A percentile compares a stretch with the other conserved stretches of the same genome.
Evolutionary conservation across 2,113 vertebrate genomes (phyloP).

Genomic region (Propithecus coquereli): DNA sequence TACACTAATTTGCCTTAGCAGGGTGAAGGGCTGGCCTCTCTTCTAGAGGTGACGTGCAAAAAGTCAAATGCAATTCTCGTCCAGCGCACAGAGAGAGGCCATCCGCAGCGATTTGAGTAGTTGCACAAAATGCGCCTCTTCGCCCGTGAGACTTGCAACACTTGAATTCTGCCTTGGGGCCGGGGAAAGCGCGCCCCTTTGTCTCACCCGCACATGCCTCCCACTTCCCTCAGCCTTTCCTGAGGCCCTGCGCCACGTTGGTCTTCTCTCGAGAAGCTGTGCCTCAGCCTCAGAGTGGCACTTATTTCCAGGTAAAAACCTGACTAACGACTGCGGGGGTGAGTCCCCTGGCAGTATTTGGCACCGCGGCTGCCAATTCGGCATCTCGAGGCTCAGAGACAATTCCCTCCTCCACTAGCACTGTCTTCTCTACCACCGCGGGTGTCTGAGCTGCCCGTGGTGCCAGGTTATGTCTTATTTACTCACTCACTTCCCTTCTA

Average conservation of each 20-base stretch:
- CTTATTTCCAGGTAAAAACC: background rate
- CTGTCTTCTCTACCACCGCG: too few relatives aligned
- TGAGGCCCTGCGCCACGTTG: rapidly evolving
- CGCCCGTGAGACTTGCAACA: rapidly evolving
- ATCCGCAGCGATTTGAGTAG: rapidly evolving
- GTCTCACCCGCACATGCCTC: background rate
- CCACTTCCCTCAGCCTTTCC: background rate
- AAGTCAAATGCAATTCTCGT: background rate
- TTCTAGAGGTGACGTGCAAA: background rate
- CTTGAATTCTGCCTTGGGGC: too few relatives aligned
- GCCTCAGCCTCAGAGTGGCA: rapidly evolving
- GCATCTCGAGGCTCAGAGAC: rapidly evolving
- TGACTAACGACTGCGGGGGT: rapidly evolving
- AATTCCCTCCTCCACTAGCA: rapidly evolving
- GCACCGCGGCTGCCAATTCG: rapidly evolving
- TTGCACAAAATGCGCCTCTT: background rate
- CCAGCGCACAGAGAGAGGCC: rapidly evolving
- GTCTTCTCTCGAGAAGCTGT: background rate
- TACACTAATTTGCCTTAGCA: background rate
- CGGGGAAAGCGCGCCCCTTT: too few relatives aligned
- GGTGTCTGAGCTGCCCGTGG: background rate
- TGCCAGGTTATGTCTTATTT: rapidly evolving
- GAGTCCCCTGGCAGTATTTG: rapidly evolving
- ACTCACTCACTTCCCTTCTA: background rate
- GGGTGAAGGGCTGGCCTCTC: background rate